phyloP scores from a whole-genome alignment of 1,140 invertebrate species.

The Bombus polaris region DNA sequence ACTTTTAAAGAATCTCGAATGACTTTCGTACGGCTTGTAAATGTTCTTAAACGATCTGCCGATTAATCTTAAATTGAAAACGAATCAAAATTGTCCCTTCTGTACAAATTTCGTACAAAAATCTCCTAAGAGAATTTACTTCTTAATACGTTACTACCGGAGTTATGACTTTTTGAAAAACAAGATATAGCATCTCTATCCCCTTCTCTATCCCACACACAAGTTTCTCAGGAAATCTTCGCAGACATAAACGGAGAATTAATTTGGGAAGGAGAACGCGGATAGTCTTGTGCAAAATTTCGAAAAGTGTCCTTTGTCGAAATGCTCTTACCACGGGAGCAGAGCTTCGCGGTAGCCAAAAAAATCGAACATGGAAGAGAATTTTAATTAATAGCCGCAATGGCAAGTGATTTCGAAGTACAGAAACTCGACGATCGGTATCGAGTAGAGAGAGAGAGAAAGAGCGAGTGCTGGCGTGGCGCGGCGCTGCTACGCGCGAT shows the following conservation, averaged over 20 bases:
- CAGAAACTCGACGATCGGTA: constrained; percentile 22
- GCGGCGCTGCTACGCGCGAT: neutral
- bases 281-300: neutral
- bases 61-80: no score
- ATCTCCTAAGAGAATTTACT: no score
- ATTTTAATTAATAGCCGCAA: constrained; percentile 49
- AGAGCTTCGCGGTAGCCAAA: neutral
- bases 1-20: no score
- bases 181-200: no score
- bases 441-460: neutral
- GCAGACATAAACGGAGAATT: neutral
- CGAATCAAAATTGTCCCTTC: no score
- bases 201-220: no score
- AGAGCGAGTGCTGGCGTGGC: neutral
- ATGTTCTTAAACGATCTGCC: no score
- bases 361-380: constrained; percentile 6
- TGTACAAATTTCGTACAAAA: no score
- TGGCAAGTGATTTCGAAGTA: constrained; percentile 31
- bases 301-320: neutral
- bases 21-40: no score
- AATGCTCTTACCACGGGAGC: neutral
- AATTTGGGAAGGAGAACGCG: neutral
- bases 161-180: no score
- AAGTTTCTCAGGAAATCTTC: neutral
- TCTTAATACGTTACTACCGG: no score